Conservation (phyloP, 2,888 invertebrate genomes). For the Stenotaenia linearis region DNA sequence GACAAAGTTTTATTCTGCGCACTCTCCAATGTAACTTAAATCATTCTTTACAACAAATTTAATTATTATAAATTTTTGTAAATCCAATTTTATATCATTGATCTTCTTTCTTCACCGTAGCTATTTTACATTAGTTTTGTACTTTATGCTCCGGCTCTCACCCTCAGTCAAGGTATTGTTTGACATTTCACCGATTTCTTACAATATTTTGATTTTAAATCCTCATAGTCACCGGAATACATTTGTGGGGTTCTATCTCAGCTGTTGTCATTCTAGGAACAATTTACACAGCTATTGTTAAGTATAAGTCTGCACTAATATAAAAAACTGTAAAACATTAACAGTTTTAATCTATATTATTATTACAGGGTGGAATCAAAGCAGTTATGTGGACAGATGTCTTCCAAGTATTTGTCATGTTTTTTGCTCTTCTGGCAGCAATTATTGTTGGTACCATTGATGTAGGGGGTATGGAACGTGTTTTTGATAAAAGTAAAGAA, state of each 20-base stretch:
- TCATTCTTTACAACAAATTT: no score
- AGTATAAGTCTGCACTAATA: no score
- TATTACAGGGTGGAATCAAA: conserved; percentile 46
- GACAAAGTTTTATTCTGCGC: no score
- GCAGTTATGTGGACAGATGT: conserved; percentile 49
- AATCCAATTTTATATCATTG: no score
- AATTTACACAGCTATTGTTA: conserved; percentile 48
- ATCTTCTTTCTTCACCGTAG: conserved; percentile 24
- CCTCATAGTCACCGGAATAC: conserved; percentile 47
- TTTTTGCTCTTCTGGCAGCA: conserved; percentile 44
- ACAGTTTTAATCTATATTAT: no score
- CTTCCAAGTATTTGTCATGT: conserved; percentile 46
- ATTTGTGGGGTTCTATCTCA: conserved; percentile 47
- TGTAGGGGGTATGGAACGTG: conserved; percentile 41
- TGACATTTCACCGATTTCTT: neutral
- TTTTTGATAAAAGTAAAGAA: conserved; percentile 39
- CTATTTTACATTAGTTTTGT: conserved; percentile 34
- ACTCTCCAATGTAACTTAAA: no score
- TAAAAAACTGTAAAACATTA: no score
- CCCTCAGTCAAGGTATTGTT: conserved; percentile 34
- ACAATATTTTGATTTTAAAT: neutral
- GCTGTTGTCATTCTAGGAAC: conserved; percentile 48
- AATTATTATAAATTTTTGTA: no score
- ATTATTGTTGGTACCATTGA: conserved; percentile 42
- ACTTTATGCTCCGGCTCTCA: conserved; percentile 35